phyloP scores from a whole-genome alignment of 2,888 invertebrate genomes.

The Pecten maximus region DNA sequence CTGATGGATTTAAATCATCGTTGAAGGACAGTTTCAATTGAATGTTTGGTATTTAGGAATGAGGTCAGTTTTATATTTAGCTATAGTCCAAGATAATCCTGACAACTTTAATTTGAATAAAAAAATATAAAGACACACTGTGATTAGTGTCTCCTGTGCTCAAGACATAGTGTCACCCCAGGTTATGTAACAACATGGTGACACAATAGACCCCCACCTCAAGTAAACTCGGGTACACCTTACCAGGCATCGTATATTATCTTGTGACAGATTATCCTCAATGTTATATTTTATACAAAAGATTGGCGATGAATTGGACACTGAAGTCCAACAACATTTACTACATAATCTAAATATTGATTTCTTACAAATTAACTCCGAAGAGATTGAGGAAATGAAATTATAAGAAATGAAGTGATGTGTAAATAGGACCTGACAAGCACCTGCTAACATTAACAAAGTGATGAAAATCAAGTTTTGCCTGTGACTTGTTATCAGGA shows the following conservation, averaged over 20 bases:
- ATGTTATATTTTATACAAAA: background rate
- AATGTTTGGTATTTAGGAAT: background rate
- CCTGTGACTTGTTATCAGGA: slow-evolving; percentile 11
- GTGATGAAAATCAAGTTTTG: background rate
- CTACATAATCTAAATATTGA: slow-evolving; percentile 21
- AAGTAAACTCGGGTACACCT: background rate
- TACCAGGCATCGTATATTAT: background rate
- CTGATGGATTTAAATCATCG: background rate
- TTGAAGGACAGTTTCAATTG: background rate
- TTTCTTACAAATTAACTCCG: background rate
- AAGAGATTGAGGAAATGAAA: background rate
- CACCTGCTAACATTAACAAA: slow-evolving; percentile 25
- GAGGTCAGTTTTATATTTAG: slow-evolving; percentile 14
- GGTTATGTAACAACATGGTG: background rate
- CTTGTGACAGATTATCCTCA: background rate
- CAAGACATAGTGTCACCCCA: background rate
- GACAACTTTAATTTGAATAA: background rate
- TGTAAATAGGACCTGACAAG: background rate
- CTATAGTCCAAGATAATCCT: background rate
- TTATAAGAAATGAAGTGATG: slow-evolving; percentile 2
- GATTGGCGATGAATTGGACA: background rate
- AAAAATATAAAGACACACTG: background rate
- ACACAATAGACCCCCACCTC: background rate
- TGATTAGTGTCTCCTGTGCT: background rate
- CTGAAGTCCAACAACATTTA: background rate